Percentiles rank a stretch among this genome's conserved stretches.
phyloP scores from a whole-genome alignment of 2,888 invertebrate species.

The Hemicrepidius hirtus region DNA sequence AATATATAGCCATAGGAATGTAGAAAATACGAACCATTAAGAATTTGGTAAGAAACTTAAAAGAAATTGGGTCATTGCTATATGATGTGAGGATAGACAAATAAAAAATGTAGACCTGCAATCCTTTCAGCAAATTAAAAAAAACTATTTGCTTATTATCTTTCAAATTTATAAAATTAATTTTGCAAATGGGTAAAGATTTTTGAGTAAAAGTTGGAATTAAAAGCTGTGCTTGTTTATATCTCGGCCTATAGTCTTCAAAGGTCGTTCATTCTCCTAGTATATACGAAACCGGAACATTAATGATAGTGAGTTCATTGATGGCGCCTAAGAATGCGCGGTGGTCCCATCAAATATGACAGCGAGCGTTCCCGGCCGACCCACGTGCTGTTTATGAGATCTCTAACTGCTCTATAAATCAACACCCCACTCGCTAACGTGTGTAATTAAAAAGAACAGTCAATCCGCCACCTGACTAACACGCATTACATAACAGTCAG shows the following conservation, averaged over 20 bases:
- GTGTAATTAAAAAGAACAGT: conserved; percentile 71
- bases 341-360: conserved; percentile 71
- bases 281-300: conserved; percentile 51
- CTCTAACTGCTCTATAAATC: conserved; percentile 75
- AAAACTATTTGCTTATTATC: no score
- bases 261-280: conserved; percentile 4
- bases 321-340: conserved; percentile 66
- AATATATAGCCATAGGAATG: no score
- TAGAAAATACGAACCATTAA: no score
- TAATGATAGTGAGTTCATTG: conserved; percentile 64
- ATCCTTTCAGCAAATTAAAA: no score
- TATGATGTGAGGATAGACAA: no score
- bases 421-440: conserved; percentile 71
- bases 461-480: conserved; percentile 63
- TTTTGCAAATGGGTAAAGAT: no score
- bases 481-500: conserved; percentile 41
- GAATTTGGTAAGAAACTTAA: no score
- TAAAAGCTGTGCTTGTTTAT: neutral
- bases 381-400: conserved; percentile 75
- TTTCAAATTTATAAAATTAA: no score
- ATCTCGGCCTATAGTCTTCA: neutral
- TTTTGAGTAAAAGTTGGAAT: no score
- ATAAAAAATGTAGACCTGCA: no score
- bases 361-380: conserved; percentile 70
- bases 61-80: no score